Conservation (phyloP, 1,140 invertebrate species). For the Hypsibius dujardini region DNA sequence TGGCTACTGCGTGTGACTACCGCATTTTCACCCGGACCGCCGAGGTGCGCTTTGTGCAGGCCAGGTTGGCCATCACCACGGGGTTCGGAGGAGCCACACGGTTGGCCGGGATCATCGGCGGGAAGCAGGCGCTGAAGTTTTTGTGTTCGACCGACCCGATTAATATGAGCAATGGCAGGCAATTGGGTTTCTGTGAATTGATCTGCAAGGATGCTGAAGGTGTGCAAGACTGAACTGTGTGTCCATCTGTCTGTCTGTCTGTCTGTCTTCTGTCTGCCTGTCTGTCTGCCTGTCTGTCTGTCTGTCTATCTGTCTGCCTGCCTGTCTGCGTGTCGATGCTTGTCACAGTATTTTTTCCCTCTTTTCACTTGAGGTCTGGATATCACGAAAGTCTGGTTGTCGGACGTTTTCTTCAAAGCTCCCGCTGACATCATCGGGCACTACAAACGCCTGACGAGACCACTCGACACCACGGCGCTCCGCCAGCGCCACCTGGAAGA, state of each 20-base stretch:
- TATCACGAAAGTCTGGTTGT: not conserved
- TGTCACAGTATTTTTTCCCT: not conserved
- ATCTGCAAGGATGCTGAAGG: not conserved
- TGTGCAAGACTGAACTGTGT: not conserved
- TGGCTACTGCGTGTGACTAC: conserved; percentile 41
- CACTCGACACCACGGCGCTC: not conserved
- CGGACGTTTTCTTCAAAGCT: not conserved
- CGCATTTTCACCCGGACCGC: conserved; percentile 35
- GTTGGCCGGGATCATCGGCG: conserved; percentile 35
- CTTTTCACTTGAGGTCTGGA: not conserved
- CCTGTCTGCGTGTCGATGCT: not conserved
- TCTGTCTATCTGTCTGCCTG: too few species aligned
- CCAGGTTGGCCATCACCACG: conserved; percentile 39
- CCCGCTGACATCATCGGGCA: not conserved
- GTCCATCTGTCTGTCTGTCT: too few species aligned
- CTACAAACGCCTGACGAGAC: not conserved
- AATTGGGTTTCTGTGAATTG: conserved; percentile 28
- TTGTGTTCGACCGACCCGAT: conserved; percentile 34
- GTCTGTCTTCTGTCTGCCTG: too few species aligned
- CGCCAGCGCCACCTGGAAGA: not conserved
- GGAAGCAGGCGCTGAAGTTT: conserved; percentile 34
- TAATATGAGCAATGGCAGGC: conserved; percentile 30
- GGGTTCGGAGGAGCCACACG: conserved; percentile 41
- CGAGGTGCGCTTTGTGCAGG: conserved; percentile 41
- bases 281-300: not conserved